These are phyloP conservation scores for Zosterops japonicus DNA, from an alignment of 2,113 vertebrate genomes.

Conservation along the genomic window DNA sequence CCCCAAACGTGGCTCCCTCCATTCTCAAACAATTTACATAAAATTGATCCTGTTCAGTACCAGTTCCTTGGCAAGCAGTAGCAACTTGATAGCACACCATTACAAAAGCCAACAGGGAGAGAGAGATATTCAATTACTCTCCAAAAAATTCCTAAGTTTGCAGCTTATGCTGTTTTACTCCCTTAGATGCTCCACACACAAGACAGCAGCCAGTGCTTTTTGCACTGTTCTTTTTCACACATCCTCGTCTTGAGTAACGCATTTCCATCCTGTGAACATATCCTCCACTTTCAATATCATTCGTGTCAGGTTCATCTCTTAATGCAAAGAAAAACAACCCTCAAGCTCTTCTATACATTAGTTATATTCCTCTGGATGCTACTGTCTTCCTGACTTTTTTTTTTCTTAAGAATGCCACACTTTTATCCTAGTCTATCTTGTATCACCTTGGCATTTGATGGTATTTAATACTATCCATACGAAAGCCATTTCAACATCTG, in stretches of 20 bases:
- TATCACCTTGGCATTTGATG: not conserved
- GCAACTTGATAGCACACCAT: not conserved
- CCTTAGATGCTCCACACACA: not conserved
- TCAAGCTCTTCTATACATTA: not conserved
- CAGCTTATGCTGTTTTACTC: not conserved
- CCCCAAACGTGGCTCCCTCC: not conserved
- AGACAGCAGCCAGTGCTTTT: not conserved
- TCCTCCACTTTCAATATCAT: not conserved
- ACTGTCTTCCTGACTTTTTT: not conserved
- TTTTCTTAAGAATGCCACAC: not conserved
- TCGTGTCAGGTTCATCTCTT: slow-evolving; percentile 12
- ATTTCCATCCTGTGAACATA: slow-evolving; percentile 31
- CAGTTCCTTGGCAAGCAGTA: not conserved
- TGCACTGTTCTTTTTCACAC: slow-evolving; percentile 44
- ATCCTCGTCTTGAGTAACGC: slow-evolving; percentile 25
- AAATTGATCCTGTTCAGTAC: not conserved
- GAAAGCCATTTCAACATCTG: not conserved
- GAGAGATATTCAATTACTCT: not conserved
- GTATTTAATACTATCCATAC: not conserved
- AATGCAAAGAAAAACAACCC: slow-evolving; percentile 38
- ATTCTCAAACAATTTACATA: not conserved
- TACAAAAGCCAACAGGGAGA: not conserved
- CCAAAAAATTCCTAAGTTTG: not conserved
- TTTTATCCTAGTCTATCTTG: not conserved
- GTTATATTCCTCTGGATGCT: not conserved